Base-by-base conservation (phyloP, 2,888 invertebrate species). In the Tachystola acroxantha region DNA sequence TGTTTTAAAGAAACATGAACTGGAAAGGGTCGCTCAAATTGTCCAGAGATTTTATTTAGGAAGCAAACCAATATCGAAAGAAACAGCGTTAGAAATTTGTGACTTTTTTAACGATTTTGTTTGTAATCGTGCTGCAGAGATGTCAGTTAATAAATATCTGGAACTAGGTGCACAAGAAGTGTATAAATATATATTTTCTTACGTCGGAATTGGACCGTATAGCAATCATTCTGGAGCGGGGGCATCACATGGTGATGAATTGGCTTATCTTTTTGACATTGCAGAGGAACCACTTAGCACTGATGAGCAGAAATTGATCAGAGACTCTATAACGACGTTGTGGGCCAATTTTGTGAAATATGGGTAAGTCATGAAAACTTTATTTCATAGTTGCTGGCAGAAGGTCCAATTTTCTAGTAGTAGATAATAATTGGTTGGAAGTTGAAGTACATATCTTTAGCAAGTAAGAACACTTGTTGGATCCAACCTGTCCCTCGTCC, bases 111-210 rank as follows among this genome's bases (percentile, higher is more conserved):
- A n/a, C 10, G 32, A 32, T 32, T 32, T 24, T n/a, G 10, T 24
- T n/a, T 19, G 19, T 19, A 32, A 32, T 10, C 22, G 13, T n/a
- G 32, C 32, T 5, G 32, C 24, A 9, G 32, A 32, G 10, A 13
- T 24, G 24, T 20, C 32, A 2, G 32, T 32, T 3, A 20, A 19
- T 7, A 32, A 32, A n/a, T 32, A 32, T 32, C 3, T 32, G 11
- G 4, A 2, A 7, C 22, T 10, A 20, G 32, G 32, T 10, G 32
- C 32, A 7, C 3, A 4, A n/a, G 14, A 12, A 24, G 13, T 32
- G 22, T 32, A 32, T 14, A 32, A 32, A 24, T 32, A 32, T n/a
- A 24, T 32, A 24, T 32, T 32, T 12, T 32, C 32, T 6, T 32
- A 24, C 24, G n/a, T 32, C 2, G 24, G 24, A 9, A 10, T 19